Conservation (phyloP, 2,113 vertebrate species). For the Bettongia penicillata region DNA sequence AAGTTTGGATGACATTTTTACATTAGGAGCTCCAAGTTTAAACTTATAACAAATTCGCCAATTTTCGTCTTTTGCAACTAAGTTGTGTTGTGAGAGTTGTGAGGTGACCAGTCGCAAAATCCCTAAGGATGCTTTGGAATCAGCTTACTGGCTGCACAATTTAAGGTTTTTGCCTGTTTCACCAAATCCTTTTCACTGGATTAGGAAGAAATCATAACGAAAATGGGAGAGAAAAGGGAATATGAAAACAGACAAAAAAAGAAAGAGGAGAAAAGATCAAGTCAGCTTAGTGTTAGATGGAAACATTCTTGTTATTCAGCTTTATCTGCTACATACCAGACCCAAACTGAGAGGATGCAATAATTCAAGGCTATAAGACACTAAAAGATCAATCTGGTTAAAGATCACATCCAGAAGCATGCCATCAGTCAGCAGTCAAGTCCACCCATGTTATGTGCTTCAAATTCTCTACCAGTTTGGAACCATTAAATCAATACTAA, state of each 20-base stretch:
- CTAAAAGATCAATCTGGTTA: background rate
- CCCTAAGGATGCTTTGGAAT: constrained; percentile 93
- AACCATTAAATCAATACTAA: background rate
- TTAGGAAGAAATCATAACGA: constrained; percentile 74
- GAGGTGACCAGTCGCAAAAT: constrained; percentile 77
- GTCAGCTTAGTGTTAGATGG: constrained; percentile 71
- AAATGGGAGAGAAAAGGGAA: constrained; percentile 69
- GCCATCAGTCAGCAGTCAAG: background rate
- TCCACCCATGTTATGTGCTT: background rate
- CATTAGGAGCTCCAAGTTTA: constrained; percentile 59
- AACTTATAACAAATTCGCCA: constrained; percentile 73
- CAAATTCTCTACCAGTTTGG: background rate
- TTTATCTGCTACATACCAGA: constrained; percentile 59
- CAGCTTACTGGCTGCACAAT: constrained; percentile 93
- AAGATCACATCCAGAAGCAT: constrained; percentile 3
- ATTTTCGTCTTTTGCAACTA: constrained; percentile 78
- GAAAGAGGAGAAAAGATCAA: constrained; percentile 79
- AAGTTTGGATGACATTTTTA: constrained; percentile 82
- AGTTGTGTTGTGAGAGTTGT: constrained; percentile 80
- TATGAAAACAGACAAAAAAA: constrained; percentile 75
- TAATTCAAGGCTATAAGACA: constrained; percentile 50
- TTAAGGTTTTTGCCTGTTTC: constrained; percentile 98
- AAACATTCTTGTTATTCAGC: constrained; percentile 54
- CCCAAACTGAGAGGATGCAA: constrained; percentile 34
- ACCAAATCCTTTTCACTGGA: constrained; percentile 96